Conservation (phyloP, 1,140 invertebrate genomes). For the Choristoneura fumiferana region DNA sequence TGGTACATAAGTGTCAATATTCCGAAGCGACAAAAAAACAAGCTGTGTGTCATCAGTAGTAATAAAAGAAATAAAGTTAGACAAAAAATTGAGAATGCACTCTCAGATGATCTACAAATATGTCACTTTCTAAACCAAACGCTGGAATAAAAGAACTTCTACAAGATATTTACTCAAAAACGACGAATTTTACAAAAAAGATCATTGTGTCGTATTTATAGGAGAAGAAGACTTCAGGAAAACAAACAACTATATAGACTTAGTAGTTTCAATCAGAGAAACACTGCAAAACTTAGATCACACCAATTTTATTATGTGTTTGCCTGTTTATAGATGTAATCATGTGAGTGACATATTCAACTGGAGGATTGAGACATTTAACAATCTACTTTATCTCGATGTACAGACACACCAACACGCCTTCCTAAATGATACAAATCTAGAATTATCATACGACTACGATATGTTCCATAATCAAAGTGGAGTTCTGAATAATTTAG, state of each 20-base stretch:
- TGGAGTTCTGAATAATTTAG: not conserved
- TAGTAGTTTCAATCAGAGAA: not conserved
- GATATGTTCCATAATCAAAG: not conserved
- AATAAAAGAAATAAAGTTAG: not conserved
- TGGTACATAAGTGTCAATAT: not conserved
- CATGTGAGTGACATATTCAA: not conserved
- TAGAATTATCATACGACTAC: not conserved
- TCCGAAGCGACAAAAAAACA: not conserved
- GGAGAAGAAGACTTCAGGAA: not conserved
- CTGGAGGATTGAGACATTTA: constrained; percentile 2
- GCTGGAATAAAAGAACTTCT: not conserved
- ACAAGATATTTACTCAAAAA: not conserved
- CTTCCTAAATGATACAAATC: not conserved
- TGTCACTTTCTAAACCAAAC: not conserved
- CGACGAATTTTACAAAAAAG: not conserved
- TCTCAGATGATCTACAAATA: not conserved
- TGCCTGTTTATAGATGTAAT: not conserved
- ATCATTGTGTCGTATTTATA: not conserved
- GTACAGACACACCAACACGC: not conserved
- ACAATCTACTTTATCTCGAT: not conserved
- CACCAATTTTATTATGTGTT: not conserved
- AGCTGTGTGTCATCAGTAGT: not conserved
- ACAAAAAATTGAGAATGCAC: not conserved
- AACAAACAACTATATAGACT: not conserved
- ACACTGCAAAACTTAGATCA: not conserved